phyloP scores from a whole-genome alignment of 2,113 vertebrate species.

The Gavialis gangeticus region DNA sequence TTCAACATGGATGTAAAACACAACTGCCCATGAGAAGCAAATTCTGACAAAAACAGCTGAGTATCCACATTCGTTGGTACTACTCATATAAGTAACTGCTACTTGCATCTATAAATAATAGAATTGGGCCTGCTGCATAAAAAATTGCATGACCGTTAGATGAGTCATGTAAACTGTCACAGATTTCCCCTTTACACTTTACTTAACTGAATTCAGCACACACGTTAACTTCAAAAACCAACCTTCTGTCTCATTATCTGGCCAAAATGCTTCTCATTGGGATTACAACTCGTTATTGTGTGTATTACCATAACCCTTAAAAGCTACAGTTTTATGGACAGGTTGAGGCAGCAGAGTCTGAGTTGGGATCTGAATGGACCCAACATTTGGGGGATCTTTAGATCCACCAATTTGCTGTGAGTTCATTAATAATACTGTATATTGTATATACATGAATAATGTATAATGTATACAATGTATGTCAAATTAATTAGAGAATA shows the following conservation, averaged over 20 bases:
- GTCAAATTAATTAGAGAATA: not conserved
- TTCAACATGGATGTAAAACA: not conserved
- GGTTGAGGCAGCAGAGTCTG: not conserved
- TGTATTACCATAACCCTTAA: not conserved
- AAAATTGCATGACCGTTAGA: not conserved
- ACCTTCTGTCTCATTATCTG: accelerated
- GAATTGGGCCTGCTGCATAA: accelerated
- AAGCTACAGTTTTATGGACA: not conserved
- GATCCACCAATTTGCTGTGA: not conserved
- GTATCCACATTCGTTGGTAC: accelerated
- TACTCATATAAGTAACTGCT: not conserved
- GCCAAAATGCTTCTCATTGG: accelerated
- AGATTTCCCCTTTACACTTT: not conserved
- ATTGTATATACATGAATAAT: no score
- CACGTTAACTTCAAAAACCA: accelerated
- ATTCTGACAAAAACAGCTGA: not conserved
- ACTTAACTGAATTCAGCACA: not conserved
- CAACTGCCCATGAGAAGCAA: accelerated
- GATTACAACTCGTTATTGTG: not conserved
- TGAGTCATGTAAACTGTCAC: not conserved
- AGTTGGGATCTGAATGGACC: accelerated
- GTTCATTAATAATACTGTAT: no score
- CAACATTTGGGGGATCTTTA: not conserved
- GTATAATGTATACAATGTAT: no score
- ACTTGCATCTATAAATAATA: not conserved